These are phyloP conservation scores for Campoletis sonorensis DNA, from an alignment of 1,140 invertebrate species.

Conservation along the genomic window DNA sequence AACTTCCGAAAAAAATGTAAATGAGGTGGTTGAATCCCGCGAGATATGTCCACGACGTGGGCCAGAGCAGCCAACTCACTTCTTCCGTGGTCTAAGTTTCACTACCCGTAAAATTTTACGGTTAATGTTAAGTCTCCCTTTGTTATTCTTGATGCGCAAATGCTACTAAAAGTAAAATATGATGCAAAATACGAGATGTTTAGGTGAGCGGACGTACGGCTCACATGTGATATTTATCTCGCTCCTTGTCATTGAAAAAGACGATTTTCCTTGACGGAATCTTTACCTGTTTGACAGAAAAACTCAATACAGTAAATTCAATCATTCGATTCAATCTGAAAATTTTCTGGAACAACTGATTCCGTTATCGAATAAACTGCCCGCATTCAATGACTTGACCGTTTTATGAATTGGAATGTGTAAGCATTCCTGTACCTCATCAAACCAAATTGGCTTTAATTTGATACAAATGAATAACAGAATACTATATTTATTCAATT, in stretches of 20 bases:
- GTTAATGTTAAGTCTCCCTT: conserved; percentile 8
- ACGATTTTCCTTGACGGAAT: neutral
- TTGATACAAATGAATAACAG: too few species aligned
- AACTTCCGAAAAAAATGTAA: conserved; percentile 29
- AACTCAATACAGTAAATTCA: too few species aligned
- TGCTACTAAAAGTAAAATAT: neutral
- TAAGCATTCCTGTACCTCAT: too few species aligned
- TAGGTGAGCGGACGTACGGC: neutral
- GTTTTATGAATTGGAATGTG: too few species aligned
- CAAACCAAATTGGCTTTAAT: too few species aligned
- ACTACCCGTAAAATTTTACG: conserved; percentile 14
- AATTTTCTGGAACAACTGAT: neutral
- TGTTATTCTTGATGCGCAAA: neutral
- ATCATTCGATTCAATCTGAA: neutral
- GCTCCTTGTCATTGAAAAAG: neutral
- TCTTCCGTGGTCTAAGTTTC: neutral
- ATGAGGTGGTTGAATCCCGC: conserved; percentile 31
- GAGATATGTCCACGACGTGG: conserved; percentile 17
- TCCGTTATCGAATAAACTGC: neutral
- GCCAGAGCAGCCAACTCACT: neutral
- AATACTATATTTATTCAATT: too few species aligned
- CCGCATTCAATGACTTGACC: too few species aligned
- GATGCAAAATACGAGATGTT: neutral
- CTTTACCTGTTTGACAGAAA: too few species aligned
- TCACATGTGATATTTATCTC: neutral